Evolutionary conservation across 2,888 invertebrate genomes (phyloP), one percentile per base, ranked within the genome.

Genomic region (Epistrophe eligans): DNA sequence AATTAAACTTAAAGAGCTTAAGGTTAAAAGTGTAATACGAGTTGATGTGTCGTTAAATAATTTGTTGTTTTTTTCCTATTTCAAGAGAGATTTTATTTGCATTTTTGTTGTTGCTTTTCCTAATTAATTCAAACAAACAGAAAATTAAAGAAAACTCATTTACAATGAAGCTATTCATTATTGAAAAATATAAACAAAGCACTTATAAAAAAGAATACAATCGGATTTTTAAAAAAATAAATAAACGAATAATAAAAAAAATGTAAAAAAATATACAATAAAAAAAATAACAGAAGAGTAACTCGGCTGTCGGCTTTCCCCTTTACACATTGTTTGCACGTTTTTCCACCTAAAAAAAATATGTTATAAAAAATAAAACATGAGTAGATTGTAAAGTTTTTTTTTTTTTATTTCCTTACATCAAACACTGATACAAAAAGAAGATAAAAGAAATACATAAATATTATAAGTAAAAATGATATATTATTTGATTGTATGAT

Each of bases 251-350:
- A 76, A 88, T 77, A 80, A 79, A 77, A 57, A 60, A 64, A 80
- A 76, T 82, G 74, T 88, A 83, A 87, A 88, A 81, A 77, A 84
- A 84, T 84, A 55, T 45, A 77, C 52, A 77, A 38, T 55, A 52
- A 80, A 74, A 74, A 52, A 64, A n/a, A n/a, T n/a, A n/a, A 48
- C 32, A 73, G 40, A 74, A 62, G 64, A 88, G 38, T 81, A 74
- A 84, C 88, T 92, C 93, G 92, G 92, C 93, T 93, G 93, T 93
- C 92, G 92, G 93, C 92, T 93, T 93, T 92, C 93, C 93, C 93
- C 93, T 92, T 94, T 93, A 93, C 94, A 93, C 93, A 94, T 93
- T 93, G 93, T 93, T 93, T 93, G 93, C 93, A 93, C 93, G 93
- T 93, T 92, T 92, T 92, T 92, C 90, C 89, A 90, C 90, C 90